Base-by-base conservation (phyloP, 1,140 invertebrate species). In the Dermatophagoides farinae region DNA sequence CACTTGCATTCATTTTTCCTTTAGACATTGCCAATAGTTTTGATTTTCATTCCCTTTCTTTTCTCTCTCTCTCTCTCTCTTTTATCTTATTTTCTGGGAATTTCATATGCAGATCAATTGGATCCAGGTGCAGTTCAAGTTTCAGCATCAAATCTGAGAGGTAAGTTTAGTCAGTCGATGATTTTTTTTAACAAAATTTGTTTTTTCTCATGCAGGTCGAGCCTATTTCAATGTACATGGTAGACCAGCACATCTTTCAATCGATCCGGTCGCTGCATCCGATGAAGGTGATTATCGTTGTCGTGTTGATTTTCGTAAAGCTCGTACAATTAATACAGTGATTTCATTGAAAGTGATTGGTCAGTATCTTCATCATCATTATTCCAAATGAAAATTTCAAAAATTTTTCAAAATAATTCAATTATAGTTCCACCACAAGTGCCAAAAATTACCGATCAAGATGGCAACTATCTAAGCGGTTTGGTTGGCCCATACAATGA, bases 281-380 rank as follows among this genome's bases (percentile, higher is more conserved):
- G 65, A 91, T 69, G 84, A 81, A 72, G 77, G 84, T 11, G 75
- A 87, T 46, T 92, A 89, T 71, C 76, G 86, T 66, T 91, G 87
- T 72, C 77, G 88, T 43, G 86, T 91, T n/a, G 86, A 90, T 71
- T 91, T 89, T 73, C 80, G 82, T 69, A 79, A 83, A 65, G 85
- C 85, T 14, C 86, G 88, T 71, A 89, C 86, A 0, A 77, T 85
- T 66, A 89, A 89, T 70, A 84, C 80, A 50, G 83, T 82, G 73
- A 82, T 90, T 66, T 85, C 86, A 70, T 77, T 91, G 55, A 87
- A 84, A 64, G 83, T 91, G 60, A 84, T 89, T 69, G 84, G 86
- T 90, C 75, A 6, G 53, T 37, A 16, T 14, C 31, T 31, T 31
- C 31, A 31, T 31, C 31, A 31, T 31, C 8, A 31, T 31, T 31